Evolutionary conservation across 2,113 vertebrate genomes (phyloP), one percentile per base, ranked within the genome.

Genomic region (Gila orcuttii): DNA sequence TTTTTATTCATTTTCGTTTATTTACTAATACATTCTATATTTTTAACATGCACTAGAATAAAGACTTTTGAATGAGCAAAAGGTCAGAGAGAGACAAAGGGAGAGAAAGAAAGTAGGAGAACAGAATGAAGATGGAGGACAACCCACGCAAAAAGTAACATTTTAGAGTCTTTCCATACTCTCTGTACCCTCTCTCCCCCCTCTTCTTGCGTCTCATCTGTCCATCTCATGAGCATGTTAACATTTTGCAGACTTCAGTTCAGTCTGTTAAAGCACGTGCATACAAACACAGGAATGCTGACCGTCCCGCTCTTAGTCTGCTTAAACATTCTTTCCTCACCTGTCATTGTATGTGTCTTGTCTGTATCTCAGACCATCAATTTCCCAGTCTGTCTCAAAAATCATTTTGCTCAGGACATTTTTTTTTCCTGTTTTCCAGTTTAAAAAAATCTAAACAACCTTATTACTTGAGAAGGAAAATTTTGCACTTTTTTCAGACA

Each of bases 241-340:
- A 94, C 82, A 76, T 91, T 86, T 86, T 89, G 88, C 89, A 92
- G 91, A 90, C 87, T 86, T 86, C 87, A 64, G 69, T 86, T 81
- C 55, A 59, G 87, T 64, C 86, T 83, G 60, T 85, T 85, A 87
- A 69, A n/a, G 28, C 60, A 66, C 62, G 36, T 8, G 73, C 76
- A 83, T 77, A 55, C 60, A 60, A 76, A 87, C 71, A 77, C 79
- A 62, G 33, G 87, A 89, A 84, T 85, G 81, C 68, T 79, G 25
- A 28, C 60, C 25, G 39, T 86, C 89, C 90, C 85, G 74, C 93
- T 93, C 93, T 93, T 92, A 92, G 93, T 88, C 90, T 89, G 87
- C 89, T 92, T 92, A 93, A 94, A 94, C 94, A 95, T 95, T 95
- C 93, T 94, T 95, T 95, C 94, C 94, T 93, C 91, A 81, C 50